A percentile compares a stretch with the other conserved stretches of the same genome.
These are phyloP conservation scores for Cassiopea andromeda DNA, from an alignment of 30 jellyfish, hydroid and myxozoan species.

Conservation along the genomic window DNA sequence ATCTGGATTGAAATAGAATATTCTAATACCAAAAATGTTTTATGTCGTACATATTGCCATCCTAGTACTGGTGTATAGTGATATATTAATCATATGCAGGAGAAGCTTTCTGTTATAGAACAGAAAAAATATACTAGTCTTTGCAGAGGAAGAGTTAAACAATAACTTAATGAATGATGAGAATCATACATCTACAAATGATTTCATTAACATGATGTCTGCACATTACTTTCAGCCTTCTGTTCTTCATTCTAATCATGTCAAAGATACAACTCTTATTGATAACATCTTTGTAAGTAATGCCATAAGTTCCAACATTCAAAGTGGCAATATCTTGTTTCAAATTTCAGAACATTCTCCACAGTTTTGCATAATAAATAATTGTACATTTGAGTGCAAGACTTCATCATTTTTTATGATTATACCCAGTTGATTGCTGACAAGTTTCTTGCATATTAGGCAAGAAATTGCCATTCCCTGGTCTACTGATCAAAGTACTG, in stretches of 20 bases:
- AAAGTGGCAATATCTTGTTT: slow-evolving; percentile 56
- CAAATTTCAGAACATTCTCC: slow-evolving; percentile 57
- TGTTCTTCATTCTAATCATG: slow-evolving; percentile 49
- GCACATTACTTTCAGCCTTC: slow-evolving; percentile 50
- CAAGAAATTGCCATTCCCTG: slow-evolving; percentile 8
- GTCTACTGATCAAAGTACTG: not conserved
- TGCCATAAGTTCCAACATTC: slow-evolving; percentile 45
- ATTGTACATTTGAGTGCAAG: slow-evolving; percentile 29
- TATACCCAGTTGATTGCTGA: slow-evolving; percentile 38
- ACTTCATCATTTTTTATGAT: slow-evolving; percentile 22
- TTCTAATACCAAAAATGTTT: no score
- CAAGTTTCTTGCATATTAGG: slow-evolving; percentile 37
- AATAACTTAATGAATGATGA: slow-evolving; percentile 31
- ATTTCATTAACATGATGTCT: slow-evolving; percentile 59
- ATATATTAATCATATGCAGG: not conserved
- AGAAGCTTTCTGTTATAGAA: not conserved
- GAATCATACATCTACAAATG: slow-evolving; percentile 20
- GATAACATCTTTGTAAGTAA: slow-evolving; percentile 32
- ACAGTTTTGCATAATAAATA: slow-evolving; percentile 33
- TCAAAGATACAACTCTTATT: slow-evolving; percentile 40
- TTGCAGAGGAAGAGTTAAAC: not conserved
- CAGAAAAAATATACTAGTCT: not conserved
- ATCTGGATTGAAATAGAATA: no score
- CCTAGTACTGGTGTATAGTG: not conserved
- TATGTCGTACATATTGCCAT: not conserved